Evolutionary conservation across 2,888 invertebrate genomes (phyloP).

Genomic region (Tenodera sinensis): DNA sequence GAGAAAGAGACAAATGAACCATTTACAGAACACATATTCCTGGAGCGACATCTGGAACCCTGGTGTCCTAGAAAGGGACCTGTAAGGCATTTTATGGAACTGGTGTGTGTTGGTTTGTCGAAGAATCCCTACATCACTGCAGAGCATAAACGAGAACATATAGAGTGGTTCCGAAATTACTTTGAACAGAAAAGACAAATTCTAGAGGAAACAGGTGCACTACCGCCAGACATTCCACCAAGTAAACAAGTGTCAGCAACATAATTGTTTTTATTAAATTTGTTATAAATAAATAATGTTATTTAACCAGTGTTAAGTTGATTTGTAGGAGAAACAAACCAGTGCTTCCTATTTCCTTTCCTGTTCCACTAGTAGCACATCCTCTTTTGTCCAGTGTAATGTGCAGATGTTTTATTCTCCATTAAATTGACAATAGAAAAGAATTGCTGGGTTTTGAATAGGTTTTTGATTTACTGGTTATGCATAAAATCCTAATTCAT

Average conservation of each 20-base stretch:
- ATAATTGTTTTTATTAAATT: neutral
- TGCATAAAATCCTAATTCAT: too few species aligned
- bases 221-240: constrained; percentile 36
- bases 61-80: constrained; percentile 93
- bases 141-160: constrained; percentile 81
- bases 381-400: too few species aligned
- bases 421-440: too few species aligned
- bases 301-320: neutral
- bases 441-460: too few species aligned
- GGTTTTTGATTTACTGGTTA: too few species aligned
- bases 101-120: constrained; percentile 88
- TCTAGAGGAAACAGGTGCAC: constrained; percentile 61
- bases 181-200: constrained; percentile 76
- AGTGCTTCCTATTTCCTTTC: too few species aligned
- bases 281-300: neutral
- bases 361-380: too few species aligned
- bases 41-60: constrained; percentile 77
- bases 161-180: constrained; percentile 88
- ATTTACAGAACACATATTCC: constrained; percentile 92
- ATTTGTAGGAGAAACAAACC: too few species aligned
- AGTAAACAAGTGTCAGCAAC: neutral
- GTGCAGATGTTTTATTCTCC: too few species aligned
- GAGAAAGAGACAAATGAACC: constrained; percentile 59
- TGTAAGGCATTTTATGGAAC: constrained; percentile 94
- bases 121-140: constrained; percentile 91